These are phyloP conservation scores for Myotis brandtii DNA, from an alignment of 2,113 vertebrate species.

Conservation along the genomic window DNA sequence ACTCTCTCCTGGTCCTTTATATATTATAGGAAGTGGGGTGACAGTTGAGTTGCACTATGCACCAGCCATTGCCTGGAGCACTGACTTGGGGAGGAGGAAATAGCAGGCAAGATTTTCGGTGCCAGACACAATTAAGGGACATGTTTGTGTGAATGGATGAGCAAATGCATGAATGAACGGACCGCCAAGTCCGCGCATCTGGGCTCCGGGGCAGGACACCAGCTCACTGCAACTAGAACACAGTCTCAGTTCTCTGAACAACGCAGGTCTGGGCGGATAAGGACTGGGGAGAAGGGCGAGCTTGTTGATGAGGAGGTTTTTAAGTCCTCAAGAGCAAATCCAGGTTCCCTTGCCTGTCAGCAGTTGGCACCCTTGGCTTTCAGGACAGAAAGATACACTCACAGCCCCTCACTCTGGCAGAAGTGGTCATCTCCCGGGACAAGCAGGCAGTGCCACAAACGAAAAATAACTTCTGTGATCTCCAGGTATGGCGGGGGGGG, in stretches of 20 bases:
- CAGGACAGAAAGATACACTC: background rate
- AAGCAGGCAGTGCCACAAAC: background rate
- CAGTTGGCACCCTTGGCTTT: constrained; percentile 71
- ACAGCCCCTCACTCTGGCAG: background rate
- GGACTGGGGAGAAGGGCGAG: background rate
- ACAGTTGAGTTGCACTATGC: constrained; percentile 73
- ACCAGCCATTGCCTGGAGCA: constrained; percentile 72
- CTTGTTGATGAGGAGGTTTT: constrained; percentile 50
- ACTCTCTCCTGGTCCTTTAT: background rate
- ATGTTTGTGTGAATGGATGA: constrained; percentile 81
- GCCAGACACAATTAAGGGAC: constrained; percentile 77
- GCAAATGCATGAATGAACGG: constrained; percentile 77
- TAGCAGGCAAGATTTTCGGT: constrained; percentile 65
- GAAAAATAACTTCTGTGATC: constrained; percentile 64
- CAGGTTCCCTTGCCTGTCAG: constrained; percentile 66
- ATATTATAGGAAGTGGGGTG: constrained; percentile 68
- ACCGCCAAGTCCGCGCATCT: constrained; percentile 19
- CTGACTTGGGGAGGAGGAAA: constrained; percentile 69
- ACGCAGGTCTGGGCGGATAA: background rate
- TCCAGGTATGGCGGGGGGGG: background rate
- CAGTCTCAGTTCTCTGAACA: background rate
- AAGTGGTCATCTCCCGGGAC: constrained; percentile 47
- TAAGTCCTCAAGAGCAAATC: constrained; percentile 56
- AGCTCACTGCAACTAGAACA: background rate
- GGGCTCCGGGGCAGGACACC: constrained; percentile 53